These are phyloP conservation scores for Myanophis thanlyinensis DNA, from an alignment of 2,113 vertebrate species.

Conservation along the genomic window DNA sequence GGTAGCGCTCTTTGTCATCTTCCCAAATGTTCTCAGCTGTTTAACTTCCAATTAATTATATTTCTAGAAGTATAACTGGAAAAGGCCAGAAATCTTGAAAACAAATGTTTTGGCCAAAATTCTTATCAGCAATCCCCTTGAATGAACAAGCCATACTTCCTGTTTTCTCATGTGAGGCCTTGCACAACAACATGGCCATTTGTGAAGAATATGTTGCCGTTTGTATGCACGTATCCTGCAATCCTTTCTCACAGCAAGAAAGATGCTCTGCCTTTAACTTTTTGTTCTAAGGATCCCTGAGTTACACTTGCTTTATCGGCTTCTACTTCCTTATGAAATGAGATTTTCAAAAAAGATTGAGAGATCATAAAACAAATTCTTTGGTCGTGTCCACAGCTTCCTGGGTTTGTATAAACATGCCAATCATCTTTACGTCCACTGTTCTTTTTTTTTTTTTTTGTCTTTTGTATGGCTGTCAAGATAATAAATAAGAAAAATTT, in stretches of 20 bases:
- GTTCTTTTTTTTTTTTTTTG: constrained; percentile 23
- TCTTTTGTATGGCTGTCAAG: constrained; percentile 40
- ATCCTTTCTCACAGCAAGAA: constrained; percentile 1
- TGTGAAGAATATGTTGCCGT: not conserved
- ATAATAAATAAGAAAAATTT: constrained; percentile 35
- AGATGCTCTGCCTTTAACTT: fast-evolving
- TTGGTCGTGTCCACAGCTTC: constrained; percentile 42
- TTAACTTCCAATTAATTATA: not conserved
- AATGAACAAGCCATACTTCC: not conserved
- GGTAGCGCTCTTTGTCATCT: not conserved
- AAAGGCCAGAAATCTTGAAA: not conserved
- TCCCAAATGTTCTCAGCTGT: not conserved
- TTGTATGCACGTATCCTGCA: not conserved
- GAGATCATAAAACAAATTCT: constrained; percentile 42
- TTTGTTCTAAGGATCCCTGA: constrained; percentile 25
- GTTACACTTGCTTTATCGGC: constrained; percentile 29
- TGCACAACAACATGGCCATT: not conserved
- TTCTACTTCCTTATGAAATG: constrained; percentile 31
- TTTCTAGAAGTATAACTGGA: not conserved
- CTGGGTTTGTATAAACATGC: constrained; percentile 47
- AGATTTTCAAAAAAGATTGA: constrained; percentile 23
- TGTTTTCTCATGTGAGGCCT: fast-evolving
- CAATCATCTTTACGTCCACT: constrained; percentile 39
- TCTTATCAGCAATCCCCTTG: not conserved
- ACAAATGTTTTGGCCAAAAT: not conserved